Base-by-base conservation (phyloP, 2,797 vertebrate species). In the Pygocentrus nattereri region DNA sequence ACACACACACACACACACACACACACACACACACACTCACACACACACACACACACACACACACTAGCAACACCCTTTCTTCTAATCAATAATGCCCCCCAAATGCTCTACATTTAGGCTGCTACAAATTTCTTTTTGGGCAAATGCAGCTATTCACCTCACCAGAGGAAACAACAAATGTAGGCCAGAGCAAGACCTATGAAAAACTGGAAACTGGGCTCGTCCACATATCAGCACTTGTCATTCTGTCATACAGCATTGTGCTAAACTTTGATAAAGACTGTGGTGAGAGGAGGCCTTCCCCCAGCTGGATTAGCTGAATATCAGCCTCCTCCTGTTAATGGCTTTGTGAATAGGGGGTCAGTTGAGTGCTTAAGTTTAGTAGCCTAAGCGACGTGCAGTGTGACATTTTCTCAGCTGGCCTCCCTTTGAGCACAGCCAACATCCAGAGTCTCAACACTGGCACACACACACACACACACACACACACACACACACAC, bases 401-500 rank as follows among this genome's bases (percentile, higher is more conserved):
- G 77, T 85, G 89, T 92, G 89, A 92, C 90, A 91, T 93, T 91
- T 92, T 92, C 92, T 88, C 90, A 92, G 91, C 91, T 92, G 90
- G 90, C 89, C 88, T 85, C 88, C 89, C 90, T 90, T 85, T 91
- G 92, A 92, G 88, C 86, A 89, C 89, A 68, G 90, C 75, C 81
- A 78, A 85, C 84, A 77, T 88, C 82, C 69, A 67, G 8, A 11
- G 30, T 72, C 41, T 56, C 49, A 65, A 44, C 38, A 52, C 50
- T 67, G 41, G 31, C 68, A 16, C 56, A 72, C 18, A 72, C 49
- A 52, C 21, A 31, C 18, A 52, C 19, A 31, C 25, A 34, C 67
- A 16, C 65, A 61, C 88, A 90, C 90, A 75, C 19, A 31, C 25
- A 34, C 67, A 16, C 65, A 61, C 88, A 90, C 90, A 75, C 56